Base-by-base conservation (phyloP, 2,888 invertebrate species). In the Hyalella azteca region DNA sequence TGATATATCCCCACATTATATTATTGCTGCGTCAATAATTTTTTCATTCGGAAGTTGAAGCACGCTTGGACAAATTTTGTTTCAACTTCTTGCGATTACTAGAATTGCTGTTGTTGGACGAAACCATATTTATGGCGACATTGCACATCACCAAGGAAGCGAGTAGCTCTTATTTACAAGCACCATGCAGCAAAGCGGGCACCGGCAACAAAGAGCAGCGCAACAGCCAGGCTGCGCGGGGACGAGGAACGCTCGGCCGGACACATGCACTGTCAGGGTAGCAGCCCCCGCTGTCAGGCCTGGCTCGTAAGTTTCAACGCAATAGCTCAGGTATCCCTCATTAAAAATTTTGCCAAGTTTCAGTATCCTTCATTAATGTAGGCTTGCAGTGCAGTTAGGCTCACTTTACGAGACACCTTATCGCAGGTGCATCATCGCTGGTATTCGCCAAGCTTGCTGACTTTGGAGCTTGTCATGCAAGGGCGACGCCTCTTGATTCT, bases 271-370 rank as follows among this genome's bases (percentile, higher is more conserved):
- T n/a, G n/a, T n/a, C n/a, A n/a, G 54, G 29, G 54, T 36, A 36
- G 22, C 66, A 66, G 66, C 66, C 66, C 36, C 36, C 29, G 66
- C 66, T 66, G 66, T 66, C 66, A 66, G 36, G 66, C 19, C 36
- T 19, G 19, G 66, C 66, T 66, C 66, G 66, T 66, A 66, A 66
- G 66, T 66, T 29, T 66, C 36, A 7, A 36, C 66, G 66, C 66
- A 66, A 66, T 66, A 66, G 66, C 66, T 66, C 66, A 66, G 66
- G 66, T 66, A 66, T 66, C 66, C 66, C 66, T 66, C 66, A 66
- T 66, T 66, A 66, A 66, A 66, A 66, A 66, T 66, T 66, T 66
- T 66, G 66, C 66, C 66, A 66, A 66, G 66, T 66, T 66, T 66
- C 66, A 66, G 66, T 66, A 66, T 66, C 66, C 29, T 66, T 66